A percentile compares a stretch with the other conserved stretches of the same genome.
Conservation (phyloP, 2,797 vertebrate species). For the Gymnocypris eckloni region DNA sequence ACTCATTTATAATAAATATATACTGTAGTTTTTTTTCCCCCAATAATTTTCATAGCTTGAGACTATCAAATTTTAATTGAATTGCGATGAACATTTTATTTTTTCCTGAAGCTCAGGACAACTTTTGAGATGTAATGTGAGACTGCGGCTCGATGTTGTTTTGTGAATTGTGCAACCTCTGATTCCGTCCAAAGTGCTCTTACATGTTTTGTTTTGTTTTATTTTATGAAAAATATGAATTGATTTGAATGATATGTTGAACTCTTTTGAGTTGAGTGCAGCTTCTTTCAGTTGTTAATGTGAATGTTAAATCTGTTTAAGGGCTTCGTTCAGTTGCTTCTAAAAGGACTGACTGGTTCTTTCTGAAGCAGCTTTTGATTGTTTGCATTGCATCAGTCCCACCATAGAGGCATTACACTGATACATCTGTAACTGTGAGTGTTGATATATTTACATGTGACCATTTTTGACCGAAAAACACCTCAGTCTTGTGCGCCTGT, state of each 20-base stretch:
- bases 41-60: slow-evolving; percentile 53
- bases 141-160: slow-evolving; percentile 5
- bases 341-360: background rate
- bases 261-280: slow-evolving; percentile 65
- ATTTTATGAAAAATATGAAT: slow-evolving; percentile 50
- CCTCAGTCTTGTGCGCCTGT: background rate
- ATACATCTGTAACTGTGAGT: slow-evolving; percentile 16
- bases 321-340: background rate
- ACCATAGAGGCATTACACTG: background rate
- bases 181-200: slow-evolving; percentile 62
- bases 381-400: background rate
- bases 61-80: background rate
- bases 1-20: slow-evolving; percentile 33
- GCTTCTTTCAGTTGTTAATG: slow-evolving; percentile 67
- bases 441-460: background rate
- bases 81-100: slow-evolving; percentile 39
- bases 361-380: background rate
- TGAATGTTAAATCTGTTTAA: slow-evolving; percentile 64
- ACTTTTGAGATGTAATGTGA: slow-evolving; percentile 7
- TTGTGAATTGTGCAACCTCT: slow-evolving; percentile 67
- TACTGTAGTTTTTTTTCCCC: slow-evolving; percentile 49
- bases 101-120: slow-evolving; percentile 63
- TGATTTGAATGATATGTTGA: slow-evolving; percentile 36
- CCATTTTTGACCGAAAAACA: background rate
- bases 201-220: slow-evolving; percentile 41